phyloP scores from a whole-genome alignment of 1,140 invertebrate species.

The Neodiprion lecontei region DNA sequence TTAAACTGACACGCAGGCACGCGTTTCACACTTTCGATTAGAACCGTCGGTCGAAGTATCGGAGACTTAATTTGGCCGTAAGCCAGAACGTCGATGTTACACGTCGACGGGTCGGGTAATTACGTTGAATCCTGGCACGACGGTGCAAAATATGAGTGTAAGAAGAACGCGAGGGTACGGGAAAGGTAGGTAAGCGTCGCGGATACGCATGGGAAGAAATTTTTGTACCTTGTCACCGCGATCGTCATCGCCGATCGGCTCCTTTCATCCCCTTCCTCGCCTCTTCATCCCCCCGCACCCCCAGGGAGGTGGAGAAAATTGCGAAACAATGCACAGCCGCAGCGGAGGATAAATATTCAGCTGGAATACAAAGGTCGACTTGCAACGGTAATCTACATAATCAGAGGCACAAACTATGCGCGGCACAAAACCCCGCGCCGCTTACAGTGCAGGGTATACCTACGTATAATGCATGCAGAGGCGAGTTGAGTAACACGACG shows the following conservation, averaged over 20 bases:
- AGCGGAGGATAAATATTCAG: not conserved
- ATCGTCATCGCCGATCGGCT: not conserved
- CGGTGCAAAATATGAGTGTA: not conserved
- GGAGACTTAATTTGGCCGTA: not conserved
- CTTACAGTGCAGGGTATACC: not conserved
- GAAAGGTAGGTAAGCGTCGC: not conserved
- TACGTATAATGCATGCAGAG: not conserved
- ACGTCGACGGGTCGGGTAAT: not conserved
- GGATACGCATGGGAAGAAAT: not conserved
- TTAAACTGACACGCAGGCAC: not conserved
- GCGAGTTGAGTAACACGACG: conserved; percentile 2
- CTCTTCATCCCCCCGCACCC: conserved; percentile 6
- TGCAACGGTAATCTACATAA: conserved; percentile 4
- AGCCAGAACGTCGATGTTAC: not conserved
- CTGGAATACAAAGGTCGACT: not conserved
- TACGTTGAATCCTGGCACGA: not conserved
- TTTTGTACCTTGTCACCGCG: not conserved
- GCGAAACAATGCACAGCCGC: not conserved
- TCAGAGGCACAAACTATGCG: not conserved
- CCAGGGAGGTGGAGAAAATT: conserved; percentile 7
- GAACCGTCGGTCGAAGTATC: not conserved
- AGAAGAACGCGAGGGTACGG: not conserved
- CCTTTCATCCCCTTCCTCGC: too few species aligned
- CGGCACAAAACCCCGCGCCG: too few species aligned
- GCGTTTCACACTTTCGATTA: conserved; percentile 3